Base-by-base conservation (phyloP, 1,140 invertebrate species). In the Diorhabda elongata region DNA sequence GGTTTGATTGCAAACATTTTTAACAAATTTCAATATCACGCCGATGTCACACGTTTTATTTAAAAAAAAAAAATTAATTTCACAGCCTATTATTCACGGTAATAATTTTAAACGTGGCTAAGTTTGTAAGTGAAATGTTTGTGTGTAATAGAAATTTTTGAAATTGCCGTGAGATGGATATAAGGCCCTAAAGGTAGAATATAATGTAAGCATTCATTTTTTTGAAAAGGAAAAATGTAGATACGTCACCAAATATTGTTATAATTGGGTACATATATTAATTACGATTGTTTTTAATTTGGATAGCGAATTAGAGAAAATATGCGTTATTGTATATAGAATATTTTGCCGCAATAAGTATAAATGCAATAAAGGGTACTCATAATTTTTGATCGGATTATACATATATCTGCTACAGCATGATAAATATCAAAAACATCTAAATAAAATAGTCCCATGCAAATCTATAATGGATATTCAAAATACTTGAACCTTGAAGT, bases 271-370 rank as follows among this genome's bases (percentile, higher is more conserved):
- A 52, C 47, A 26, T 52, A 52, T 52, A n/a, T 52, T 52, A 52
- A 52, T 52, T 26, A 26, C 26, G 26, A 52, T 52, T 3, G 47
- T 3, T 52, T 52, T 52, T 52, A 52, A 8, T 52, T 52, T n/a
- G 47, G 47, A 52, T 52, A 52, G 47, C 47, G 47, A 52, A 6
- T 52, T 52, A 52, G 2, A 3, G 47, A 52, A 52, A 52, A 52
- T 52, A 52, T 4, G 47, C 47, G 47, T 52, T 52, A 52, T 52
- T 52, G 47, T 52, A 52, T 8, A 52, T 52, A 52, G 6, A 52
- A 52, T n/a, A 52, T 61, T 61, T 61, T 61, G 59, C 59, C 26
- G 59, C 5, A 61, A 42, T 61, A 61, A 42, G 26, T 42, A 3
- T 7, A 61, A 42, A 60, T n/a, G 5, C 4, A 8, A 41, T 61